Evolutionary conservation across 2,113 vertebrate species (phyloP).

Genomic region (Ardeotis arabs): DNA sequence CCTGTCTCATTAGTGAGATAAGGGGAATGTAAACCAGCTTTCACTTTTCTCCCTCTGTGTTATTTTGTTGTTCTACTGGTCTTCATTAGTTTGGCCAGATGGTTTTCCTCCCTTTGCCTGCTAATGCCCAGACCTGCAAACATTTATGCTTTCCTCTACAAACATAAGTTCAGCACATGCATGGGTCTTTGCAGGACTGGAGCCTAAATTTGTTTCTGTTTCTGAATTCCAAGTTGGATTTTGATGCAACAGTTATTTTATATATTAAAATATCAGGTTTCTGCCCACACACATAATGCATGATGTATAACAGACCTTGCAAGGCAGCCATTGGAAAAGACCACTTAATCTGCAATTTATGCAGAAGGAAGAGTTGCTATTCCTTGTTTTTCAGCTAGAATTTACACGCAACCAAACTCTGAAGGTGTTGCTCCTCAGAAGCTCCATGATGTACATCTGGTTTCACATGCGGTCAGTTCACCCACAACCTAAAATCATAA

Average conservation of each 20-base stretch:
- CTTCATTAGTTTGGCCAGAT: not conserved
- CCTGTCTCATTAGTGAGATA: not conserved
- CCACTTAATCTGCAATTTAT: not conserved
- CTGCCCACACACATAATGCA: slow-evolving; percentile 33
- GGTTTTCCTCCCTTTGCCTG: slow-evolving; percentile 7
- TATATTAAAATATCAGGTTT: slow-evolving; percentile 22
- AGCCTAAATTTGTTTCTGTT: not conserved
- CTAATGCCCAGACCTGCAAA: not conserved
- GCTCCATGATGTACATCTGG: not conserved
- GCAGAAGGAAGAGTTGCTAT: not conserved
- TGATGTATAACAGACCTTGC: slow-evolving; percentile 36
- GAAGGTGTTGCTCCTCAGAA: slow-evolving; percentile 10
- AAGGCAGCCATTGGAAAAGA: slow-evolving; percentile 29
- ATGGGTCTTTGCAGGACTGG: not conserved
- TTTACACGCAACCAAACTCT: not conserved
- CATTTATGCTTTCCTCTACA: not conserved
- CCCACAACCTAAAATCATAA: slow-evolving; percentile 23
- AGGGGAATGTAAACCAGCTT: not conserved
- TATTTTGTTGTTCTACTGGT: not conserved
- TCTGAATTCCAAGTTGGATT: slow-evolving; percentile 23
- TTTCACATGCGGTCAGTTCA: slow-evolving; percentile 23
- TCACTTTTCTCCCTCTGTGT: not conserved
- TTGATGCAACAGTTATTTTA: slow-evolving; percentile 29
- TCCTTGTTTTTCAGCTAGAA: slow-evolving; percentile 29
- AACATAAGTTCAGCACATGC: not conserved